Percentiles rank a stretch among this genome's conserved stretches.
Evolutionary conservation across 2,113 vertebrate genomes (phyloP).

Genomic region (Cettia cetti): DNA sequence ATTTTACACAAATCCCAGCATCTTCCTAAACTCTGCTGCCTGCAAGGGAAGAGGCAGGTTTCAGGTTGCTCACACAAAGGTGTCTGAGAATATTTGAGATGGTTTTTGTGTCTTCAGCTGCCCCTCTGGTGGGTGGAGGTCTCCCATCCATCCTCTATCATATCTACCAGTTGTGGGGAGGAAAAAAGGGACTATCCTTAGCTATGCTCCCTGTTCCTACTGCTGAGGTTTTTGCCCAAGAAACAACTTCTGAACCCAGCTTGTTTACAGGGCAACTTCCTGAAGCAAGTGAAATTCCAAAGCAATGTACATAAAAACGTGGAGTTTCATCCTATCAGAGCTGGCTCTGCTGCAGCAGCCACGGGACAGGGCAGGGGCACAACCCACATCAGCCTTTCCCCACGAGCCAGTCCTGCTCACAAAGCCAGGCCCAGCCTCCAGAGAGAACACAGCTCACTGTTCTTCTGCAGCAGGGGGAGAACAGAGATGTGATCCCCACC

Average conservation of each 20-base stretch:
- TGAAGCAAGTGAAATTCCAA: neutral
- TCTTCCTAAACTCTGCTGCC: neutral
- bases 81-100: neutral
- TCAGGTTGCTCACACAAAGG: neutral
- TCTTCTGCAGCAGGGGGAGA: neutral
- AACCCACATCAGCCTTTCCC: neutral
- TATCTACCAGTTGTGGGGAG: neutral
- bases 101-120: neutral
- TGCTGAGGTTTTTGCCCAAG: neutral
- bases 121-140: neutral
- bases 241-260: neutral
- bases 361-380: neutral
- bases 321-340: neutral
- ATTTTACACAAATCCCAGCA: neutral
- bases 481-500: neutral
- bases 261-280: neutral
- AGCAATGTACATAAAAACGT: fast-evolving
- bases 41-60: neutral
- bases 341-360: neutral
- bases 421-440: neutral
- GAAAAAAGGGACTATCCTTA: neutral
- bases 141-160: neutral
- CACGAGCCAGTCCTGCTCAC: neutral
- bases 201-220: neutral
- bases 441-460: neutral